Evolutionary conservation across 2,797 vertebrate species (phyloP), one percentile per base, ranked within the genome.

Genomic region (Lates japonicus): DNA sequence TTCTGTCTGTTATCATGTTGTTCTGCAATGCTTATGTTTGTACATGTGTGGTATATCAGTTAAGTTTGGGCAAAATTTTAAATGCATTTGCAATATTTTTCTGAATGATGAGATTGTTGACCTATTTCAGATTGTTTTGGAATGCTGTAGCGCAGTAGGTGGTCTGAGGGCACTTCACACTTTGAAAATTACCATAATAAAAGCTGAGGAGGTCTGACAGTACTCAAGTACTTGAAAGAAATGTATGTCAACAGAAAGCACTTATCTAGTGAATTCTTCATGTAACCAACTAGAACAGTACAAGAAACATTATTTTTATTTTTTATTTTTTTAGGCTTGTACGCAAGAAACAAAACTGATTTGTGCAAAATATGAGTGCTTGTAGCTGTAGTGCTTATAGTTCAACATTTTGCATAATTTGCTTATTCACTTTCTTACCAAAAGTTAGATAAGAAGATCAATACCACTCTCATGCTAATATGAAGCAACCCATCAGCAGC

Each of bases 101-200:
- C 37, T 25, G 42, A 70, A 62, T 42, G 33, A 29, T 25, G 13
- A 52, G 12, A 13, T 54, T 87, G 68, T 74, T 89, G 81, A 79
- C 74, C 85, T 78, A 75, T 73, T 83, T 86, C 65, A 48, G 69
- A 22, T 48, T 70, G 78, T 73, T 85, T 41, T 77, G 72, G 74
- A 83, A 77, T 16, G 76, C 58, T 8, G 76, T 22, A 12, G 60
- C 83, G 55, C 80, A 25, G 86, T 86, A 83, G 87, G 90, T 87
- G 89, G 90, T 91, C 90, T 41, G 33, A 55, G n/a, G 63, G 65
- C 72, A 58, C 78, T 83, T 84, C 70, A 54, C 86, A 83, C 85
- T 83, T 85, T 77, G 70, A 62, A 76, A 60, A 93, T 91, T 91
- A 89, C 35, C 88, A 90, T 91, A 29, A 84, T 61, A 92, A 92